Base-by-base conservation (phyloP, 2,888 invertebrate genomes). In the Camponotus fellah region DNA sequence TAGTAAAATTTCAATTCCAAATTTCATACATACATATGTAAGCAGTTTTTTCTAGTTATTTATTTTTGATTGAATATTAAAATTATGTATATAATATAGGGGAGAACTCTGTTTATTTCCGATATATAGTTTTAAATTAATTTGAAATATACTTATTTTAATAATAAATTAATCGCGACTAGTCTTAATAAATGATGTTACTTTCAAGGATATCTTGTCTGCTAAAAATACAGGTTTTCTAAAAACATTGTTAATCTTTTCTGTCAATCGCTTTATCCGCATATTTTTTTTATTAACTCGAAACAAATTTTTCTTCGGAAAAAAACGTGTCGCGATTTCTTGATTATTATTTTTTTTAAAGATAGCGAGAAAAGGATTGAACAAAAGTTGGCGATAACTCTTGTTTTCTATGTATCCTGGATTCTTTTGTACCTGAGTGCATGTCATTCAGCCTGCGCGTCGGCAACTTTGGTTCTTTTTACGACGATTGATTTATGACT, bases 401-500 rank as follows among this genome's bases (percentile, higher is more conserved):
- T 46, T 81, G 66, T 81, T 77, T 49, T 83, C 79, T 65, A 34
- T 60, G 53, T 68, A 65, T 75, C 37, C 6, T 60, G 37, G 21
- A 74, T 82, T 40, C 43, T 71, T 58, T 68, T 34, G 56, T 60
- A 71, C 32, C 37, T 40, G 77, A 56, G 65, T 68, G 60, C 82
- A 82, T 66, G 72, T 79, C 81, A 68, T 60, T 68, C 60, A 68
- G 87, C 71, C 79, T 83, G 86, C 84, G 83, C 83, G 84, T 76
- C 85, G 80, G 84, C 84, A 82, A 84, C 86, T 88, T 87, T 79
- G 82, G 83, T 74, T 53, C 68, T 93, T 93, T 92, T 93, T 93
- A 90, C 88, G 76, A 85, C 89, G 91, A 94, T 93, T 94, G 94
- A 94, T 94, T 94, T 93, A 94, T 91, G 91, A 89, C 91, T 89